Conservation (phyloP, 2,888 invertebrate genomes). For the Cheilosia vernalis region DNA sequence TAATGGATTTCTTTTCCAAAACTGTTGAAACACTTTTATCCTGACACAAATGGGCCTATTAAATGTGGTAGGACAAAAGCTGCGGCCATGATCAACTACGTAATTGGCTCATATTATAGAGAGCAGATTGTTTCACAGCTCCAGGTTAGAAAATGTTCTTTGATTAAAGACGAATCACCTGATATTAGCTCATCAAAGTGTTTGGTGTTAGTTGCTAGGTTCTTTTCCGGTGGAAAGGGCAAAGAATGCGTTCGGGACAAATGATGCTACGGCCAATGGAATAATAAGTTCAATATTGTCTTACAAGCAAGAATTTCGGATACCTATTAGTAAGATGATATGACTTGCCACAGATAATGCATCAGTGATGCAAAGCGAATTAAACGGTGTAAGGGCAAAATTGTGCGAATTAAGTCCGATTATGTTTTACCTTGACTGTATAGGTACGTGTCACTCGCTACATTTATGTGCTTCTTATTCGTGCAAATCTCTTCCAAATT, state of each 20-base stretch:
- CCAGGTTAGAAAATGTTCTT: conserved; percentile 33
- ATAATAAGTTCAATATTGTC: conserved; percentile 13
- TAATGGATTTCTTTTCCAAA: too few relatives aligned
- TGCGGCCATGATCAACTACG: conserved; percentile 8
- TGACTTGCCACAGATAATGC: conserved; percentile 77
- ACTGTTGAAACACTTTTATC: not conserved
- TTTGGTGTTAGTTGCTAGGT: conserved; percentile 37
- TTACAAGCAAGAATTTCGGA: not conserved
- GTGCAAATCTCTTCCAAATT: conserved; percentile 74
- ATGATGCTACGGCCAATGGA: not conserved
- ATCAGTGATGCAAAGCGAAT: conserved; percentile 77
- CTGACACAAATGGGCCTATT: not conserved
- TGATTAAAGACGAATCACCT: conserved; percentile 66
- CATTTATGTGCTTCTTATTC: conserved; percentile 77
- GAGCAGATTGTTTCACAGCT: not conserved
- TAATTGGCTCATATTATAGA: conserved; percentile 1
- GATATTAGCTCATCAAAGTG: conserved; percentile 14
- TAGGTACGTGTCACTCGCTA: conserved; percentile 77
- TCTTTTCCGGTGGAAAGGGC: too few relatives aligned
- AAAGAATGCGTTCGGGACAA: not conserved
- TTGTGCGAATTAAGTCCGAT: conserved; percentile 71
- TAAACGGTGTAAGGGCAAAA: conserved; percentile 73
- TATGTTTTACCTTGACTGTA: conserved; percentile 77
- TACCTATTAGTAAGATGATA: conserved; percentile 68
- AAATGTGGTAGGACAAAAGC: conserved; percentile 5